Conservation (phyloP, 2,113 vertebrate genomes). For the Apistogramma diplotaenia region DNA sequence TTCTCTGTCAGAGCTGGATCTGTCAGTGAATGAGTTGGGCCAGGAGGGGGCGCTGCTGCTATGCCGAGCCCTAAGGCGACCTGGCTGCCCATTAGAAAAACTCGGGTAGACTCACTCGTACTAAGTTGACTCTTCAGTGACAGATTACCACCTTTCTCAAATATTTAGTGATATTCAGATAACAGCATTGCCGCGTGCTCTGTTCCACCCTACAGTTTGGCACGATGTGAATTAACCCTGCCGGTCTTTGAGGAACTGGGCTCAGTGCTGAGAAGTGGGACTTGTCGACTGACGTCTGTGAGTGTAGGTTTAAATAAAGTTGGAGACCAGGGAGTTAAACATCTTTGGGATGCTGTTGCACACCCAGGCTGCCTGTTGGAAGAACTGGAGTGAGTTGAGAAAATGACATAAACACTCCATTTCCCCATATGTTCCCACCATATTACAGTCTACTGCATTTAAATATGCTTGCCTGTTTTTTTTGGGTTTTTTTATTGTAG, state of each 20-base stretch:
- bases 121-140: background rate
- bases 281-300: conserved; percentile 56
- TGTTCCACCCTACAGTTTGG: conserved; percentile 53
- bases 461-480: background rate
- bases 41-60: conserved; percentile 71
- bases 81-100: conserved; percentile 49
- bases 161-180: background rate
- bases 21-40: conserved; percentile 66
- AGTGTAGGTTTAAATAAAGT: conserved; percentile 55
- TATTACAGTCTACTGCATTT: background rate
- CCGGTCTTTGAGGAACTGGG: conserved; percentile 60
- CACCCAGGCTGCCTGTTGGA: conserved; percentile 67
- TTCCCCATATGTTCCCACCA: too few species aligned
- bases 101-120: conserved; percentile 34
- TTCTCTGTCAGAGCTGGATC: conserved; percentile 61
- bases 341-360: conserved; percentile 65
- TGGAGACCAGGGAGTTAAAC: conserved; percentile 62
- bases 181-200: background rate
- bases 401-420: background rate
- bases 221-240: conserved; percentile 56
- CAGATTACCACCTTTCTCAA: background rate
- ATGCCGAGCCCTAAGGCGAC: conserved; percentile 52
- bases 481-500: background rate
- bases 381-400: conserved; percentile 68
- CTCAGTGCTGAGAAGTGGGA: conserved; percentile 49